Conservation (phyloP, 2,888 invertebrate species). For the Tinea pellionella region DNA sequence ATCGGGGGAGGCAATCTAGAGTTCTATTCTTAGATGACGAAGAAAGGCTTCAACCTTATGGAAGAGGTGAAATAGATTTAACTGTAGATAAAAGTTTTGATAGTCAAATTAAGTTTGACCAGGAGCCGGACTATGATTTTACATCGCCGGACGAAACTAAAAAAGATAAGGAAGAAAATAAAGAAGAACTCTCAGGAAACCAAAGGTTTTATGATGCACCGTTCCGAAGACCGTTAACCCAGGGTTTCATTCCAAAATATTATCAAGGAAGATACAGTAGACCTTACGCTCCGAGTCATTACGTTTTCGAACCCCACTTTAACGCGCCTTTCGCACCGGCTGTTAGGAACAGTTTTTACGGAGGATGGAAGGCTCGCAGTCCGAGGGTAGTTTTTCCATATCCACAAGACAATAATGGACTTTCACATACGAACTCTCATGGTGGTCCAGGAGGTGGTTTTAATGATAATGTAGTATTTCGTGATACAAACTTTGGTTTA, state of each 20-base stretch:
- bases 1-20: constrained; percentile 33
- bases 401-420: constrained; percentile 37
- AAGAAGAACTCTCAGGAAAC: constrained; percentile 37
- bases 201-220: constrained; percentile 50
- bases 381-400: constrained; percentile 63
- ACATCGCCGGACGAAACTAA: constrained; percentile 43
- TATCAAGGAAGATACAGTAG: constrained; percentile 47
- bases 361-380: constrained; percentile 57
- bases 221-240: constrained; percentile 32
- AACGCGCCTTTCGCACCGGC: constrained; percentile 31
- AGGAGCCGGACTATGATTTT: constrained; percentile 54
- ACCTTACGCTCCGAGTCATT: constrained; percentile 45
- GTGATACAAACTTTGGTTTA: constrained; percentile 71
- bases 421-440: constrained; percentile 50
- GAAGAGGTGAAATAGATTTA: constrained; percentile 54
- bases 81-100: constrained; percentile 35
- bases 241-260: constrained; percentile 29
- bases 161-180: constrained; percentile 18
- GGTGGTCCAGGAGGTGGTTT: constrained; percentile 34
- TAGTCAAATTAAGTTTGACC: constrained; percentile 61
- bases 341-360: constrained; percentile 41
- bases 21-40: constrained; percentile 53
- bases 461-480: constrained; percentile 61
- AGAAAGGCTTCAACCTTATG: constrained; percentile 42
- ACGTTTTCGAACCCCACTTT: constrained; percentile 39